Evolutionary conservation across 2,888 invertebrate species (phyloP).

Genomic region (Pollenia labialis): DNA sequence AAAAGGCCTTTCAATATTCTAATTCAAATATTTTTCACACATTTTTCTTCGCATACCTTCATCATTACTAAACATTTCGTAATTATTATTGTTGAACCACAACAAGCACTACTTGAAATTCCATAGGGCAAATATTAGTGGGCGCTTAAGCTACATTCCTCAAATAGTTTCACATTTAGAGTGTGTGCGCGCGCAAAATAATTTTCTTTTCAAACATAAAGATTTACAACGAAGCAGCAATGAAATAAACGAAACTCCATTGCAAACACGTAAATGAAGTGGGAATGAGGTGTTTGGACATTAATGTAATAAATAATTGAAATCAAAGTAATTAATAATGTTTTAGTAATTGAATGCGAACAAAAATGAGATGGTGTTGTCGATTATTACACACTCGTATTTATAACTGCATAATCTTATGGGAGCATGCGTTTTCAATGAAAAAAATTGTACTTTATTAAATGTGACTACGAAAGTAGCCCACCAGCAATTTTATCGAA

Average conservation of each 20-base stretch:
- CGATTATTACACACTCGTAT: slow-evolving; percentile 2
- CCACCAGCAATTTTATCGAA: background rate
- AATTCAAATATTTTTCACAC: background rate
- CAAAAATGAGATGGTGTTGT: slow-evolving; percentile 44
- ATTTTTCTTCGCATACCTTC: slow-evolving; percentile 37
- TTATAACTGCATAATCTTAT: slow-evolving; percentile 12
- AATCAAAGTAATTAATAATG: slow-evolving; percentile 64
- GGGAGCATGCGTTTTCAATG: background rate
- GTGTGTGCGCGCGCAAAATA: slow-evolving; percentile 46
- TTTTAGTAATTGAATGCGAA: slow-evolving; percentile 61
- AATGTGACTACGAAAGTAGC: background rate
- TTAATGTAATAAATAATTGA: slow-evolving; percentile 67
- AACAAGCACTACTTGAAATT: slow-evolving; percentile 58
- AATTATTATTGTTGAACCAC: slow-evolving; percentile 6
- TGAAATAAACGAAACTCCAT: background rate
- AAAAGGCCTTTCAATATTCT: no score
- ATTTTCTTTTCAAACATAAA: slow-evolving; percentile 15
- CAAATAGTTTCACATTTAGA: slow-evolving; percentile 66
- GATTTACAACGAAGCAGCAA: background rate
- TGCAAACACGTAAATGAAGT: slow-evolving; percentile 47
- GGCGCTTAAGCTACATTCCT: slow-evolving; percentile 66
- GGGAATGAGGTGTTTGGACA: slow-evolving; percentile 53
- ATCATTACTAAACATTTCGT: background rate
- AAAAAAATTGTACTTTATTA: background rate
- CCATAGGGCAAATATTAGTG: slow-evolving; percentile 72